Evolutionary conservation across 1,140 invertebrate genomes (phyloP).

Genomic region (Bathynomus jamesi): DNA sequence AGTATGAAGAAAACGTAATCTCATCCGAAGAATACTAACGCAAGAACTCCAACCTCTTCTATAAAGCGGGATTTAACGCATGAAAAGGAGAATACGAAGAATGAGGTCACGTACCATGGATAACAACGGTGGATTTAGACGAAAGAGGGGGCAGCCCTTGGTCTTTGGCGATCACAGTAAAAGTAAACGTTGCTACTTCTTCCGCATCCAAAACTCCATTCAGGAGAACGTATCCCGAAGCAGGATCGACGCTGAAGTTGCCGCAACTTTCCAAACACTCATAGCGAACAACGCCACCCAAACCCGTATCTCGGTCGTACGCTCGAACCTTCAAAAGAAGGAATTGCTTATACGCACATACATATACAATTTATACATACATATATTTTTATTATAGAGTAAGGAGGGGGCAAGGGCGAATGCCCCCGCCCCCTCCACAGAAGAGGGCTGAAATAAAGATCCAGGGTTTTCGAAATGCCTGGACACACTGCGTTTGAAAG

Average conservation of each 20-base stretch:
- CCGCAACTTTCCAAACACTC: background rate
- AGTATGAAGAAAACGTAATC: no score
- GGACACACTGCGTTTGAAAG: no score
- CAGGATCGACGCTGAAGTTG: background rate
- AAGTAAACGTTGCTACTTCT: background rate
- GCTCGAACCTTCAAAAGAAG: background rate
- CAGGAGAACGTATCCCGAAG: background rate
- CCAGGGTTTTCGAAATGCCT: no score
- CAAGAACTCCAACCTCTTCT: no score
- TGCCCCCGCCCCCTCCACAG: no score
- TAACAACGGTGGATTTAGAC: background rate
- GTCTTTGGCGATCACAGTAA: background rate
- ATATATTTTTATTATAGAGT: slow-evolving; percentile 6
- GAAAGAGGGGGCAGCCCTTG: background rate
- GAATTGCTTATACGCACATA: no score
- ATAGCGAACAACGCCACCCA: background rate
- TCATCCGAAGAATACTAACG: no score
- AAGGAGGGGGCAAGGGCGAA: no score
- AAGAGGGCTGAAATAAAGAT: no score
- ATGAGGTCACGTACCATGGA: background rate
- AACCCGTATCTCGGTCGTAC: background rate
- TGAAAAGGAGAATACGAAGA: no score
- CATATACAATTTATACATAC: background rate
- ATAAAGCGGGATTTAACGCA: no score
- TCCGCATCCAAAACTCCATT: background rate